phyloP scores from a whole-genome alignment of 23 tunicate species.

The Trididemnum miniatum region DNA sequence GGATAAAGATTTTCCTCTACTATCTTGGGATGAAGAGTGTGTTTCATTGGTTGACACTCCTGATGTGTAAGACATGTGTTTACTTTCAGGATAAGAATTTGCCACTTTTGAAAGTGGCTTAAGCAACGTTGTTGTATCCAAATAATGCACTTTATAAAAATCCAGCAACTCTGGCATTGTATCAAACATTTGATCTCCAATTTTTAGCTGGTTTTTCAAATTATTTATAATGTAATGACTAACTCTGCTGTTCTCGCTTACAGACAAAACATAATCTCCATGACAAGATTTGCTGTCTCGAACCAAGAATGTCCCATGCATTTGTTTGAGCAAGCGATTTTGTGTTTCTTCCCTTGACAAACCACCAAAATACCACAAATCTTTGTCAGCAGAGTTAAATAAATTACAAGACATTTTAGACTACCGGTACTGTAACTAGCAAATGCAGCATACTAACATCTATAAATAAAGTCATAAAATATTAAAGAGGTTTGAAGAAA shows the following conservation, averaged over 20 bases:
- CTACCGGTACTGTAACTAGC: no score
- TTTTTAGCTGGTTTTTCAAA: constrained; percentile 51
- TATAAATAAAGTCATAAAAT: no score
- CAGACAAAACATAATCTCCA: constrained; percentile 97
- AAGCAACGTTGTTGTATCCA: constrained; percentile 94
- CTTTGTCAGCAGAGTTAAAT: constrained; percentile 75
- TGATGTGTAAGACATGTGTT: constrained; percentile 1
- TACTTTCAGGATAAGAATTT: not conserved
- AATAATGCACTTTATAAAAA: constrained; percentile 89
- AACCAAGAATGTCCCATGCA: constrained; percentile 95
- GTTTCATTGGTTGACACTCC: not conserved
- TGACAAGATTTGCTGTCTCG: constrained; percentile 82
- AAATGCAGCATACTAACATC: no score
- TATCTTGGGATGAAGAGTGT: not conserved
- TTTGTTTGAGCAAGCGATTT: constrained; percentile 67
- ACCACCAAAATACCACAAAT: constrained; percentile 76
- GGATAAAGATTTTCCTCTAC: not conserved
- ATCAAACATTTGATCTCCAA: constrained; percentile 86
- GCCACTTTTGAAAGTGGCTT: constrained; percentile 52
- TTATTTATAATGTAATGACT: constrained; percentile 94
- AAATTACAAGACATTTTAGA: not conserved
- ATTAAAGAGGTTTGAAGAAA: no score
- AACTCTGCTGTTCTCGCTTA: constrained; percentile 96
- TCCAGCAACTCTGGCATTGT: constrained; percentile 91
- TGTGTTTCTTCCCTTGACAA: constrained; percentile 59